Evolutionary conservation across 37 sponge, comb jelly and placozoan genomes (phyloP).

Genomic region (Oopsacas minuta): DNA sequence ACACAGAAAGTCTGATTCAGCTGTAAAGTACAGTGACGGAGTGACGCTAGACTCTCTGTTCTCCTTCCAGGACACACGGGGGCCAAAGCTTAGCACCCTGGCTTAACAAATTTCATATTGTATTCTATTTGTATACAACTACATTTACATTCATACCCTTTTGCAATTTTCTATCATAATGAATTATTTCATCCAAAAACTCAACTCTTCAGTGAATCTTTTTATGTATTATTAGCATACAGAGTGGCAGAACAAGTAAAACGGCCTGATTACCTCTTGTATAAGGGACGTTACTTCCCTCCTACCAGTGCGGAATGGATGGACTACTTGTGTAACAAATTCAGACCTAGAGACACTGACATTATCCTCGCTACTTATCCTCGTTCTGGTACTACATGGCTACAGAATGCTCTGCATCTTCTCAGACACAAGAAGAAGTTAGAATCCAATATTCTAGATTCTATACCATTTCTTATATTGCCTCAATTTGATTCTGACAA

Average conservation of each 20-base stretch:
- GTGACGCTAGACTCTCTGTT: neutral
- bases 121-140: too few species aligned
- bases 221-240: neutral
- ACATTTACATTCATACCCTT: neutral
- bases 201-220: neutral
- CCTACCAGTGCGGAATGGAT: neutral
- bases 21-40: neutral
- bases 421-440: slow-evolving; percentile 15
- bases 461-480: neutral
- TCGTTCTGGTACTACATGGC: slow-evolving; percentile 25
- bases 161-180: neutral
- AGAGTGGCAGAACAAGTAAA: neutral
- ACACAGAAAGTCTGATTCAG: neutral
- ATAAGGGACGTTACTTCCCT: slow-evolving; percentile 21
- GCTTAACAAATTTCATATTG: neutral
- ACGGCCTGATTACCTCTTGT: neutral
- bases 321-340: neutral
- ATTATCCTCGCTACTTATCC: slow-evolving; percentile 23
- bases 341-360: slow-evolving; percentile 8
- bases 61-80: neutral
- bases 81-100: neutral
- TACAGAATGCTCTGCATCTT: slow-evolving; percentile 18
- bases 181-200: neutral
- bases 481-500: neutral
- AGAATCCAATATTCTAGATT: neutral